Evolutionary conservation across 1,140 invertebrate species (phyloP).

Genomic region (Holcopasites calliopsidis): DNA sequence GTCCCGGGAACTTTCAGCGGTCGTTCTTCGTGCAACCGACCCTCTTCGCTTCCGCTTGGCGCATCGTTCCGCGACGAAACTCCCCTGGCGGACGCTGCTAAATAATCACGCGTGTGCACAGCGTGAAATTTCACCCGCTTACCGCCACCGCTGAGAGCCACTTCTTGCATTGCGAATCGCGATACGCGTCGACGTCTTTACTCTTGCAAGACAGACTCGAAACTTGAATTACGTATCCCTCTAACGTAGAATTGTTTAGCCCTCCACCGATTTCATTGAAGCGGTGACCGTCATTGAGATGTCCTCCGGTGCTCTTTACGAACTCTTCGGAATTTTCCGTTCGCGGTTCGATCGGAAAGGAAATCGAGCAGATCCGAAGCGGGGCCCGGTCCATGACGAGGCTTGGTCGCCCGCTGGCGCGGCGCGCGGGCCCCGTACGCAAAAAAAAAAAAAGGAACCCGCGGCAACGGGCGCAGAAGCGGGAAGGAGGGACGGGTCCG

Average conservation of each 20-base stretch:
- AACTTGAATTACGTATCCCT: no score
- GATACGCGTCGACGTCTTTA: no score
- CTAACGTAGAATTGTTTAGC: no score
- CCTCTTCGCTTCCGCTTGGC: conserved; percentile 9
- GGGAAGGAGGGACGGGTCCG: not conserved
- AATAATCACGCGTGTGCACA: conserved; percentile 25
- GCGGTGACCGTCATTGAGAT: no score
- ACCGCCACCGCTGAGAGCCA: no score
- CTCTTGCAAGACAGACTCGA: no score
- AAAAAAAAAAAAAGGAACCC: conserved; percentile 28
- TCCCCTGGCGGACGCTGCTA: conserved; percentile 14
- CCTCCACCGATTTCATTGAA: no score
- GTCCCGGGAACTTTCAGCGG: conserved; percentile 33
- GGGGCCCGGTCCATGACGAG: conserved; percentile 14
- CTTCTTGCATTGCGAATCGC: no score
- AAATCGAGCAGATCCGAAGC: conserved; percentile 14
- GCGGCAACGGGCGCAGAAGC: conserved; percentile 17
- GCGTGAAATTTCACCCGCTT: conserved; percentile 44
- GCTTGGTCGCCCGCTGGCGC: no score
- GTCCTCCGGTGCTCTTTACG: no score
- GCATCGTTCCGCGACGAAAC: conserved; percentile 9
- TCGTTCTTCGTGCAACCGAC: conserved; percentile 31
- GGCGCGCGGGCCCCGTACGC: no score
- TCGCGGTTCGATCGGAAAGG: conserved; percentile 4
- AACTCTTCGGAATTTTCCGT: not conserved